phyloP scores from a whole-genome alignment of 2,888 invertebrate species.

The Yponomeuta cagnagella region DNA sequence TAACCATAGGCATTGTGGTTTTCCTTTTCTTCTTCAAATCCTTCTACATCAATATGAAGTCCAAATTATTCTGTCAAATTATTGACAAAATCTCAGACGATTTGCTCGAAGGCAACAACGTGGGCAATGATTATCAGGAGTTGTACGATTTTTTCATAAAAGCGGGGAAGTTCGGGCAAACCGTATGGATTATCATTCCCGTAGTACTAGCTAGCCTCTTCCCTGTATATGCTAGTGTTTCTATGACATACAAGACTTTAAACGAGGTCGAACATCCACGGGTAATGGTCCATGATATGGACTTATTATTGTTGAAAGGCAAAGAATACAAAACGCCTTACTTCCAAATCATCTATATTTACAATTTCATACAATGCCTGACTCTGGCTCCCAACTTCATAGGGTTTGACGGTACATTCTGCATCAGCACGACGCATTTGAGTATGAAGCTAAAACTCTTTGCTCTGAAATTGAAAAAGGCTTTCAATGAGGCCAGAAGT shows the following conservation, averaged over 20 bases:
- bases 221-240: slow-evolving; percentile 41
- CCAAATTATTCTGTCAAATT: slow-evolving; percentile 35
- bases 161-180: slow-evolving; percentile 38
- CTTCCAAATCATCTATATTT: slow-evolving; percentile 47
- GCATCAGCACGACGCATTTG: slow-evolving; percentile 50
- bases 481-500: slow-evolving; percentile 35
- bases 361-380: slow-evolving; percentile 39
- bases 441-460: slow-evolving; percentile 49
- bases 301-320: slow-evolving; percentile 41
- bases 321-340: slow-evolving; percentile 50
- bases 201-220: slow-evolving; percentile 39
- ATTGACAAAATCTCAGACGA: slow-evolving; percentile 43
- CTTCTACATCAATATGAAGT: slow-evolving; percentile 39
- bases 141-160: slow-evolving; percentile 42
- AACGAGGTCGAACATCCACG: slow-evolving; percentile 35
- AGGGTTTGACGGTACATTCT: slow-evolving; percentile 55
- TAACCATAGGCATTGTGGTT: slow-evolving; percentile 40
- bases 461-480: slow-evolving; percentile 35
- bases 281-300: slow-evolving; percentile 54
- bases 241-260: slow-evolving; percentile 39
- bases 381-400: slow-evolving; percentile 41
- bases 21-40: slow-evolving; percentile 50
- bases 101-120: slow-evolving; percentile 39
- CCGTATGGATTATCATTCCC: slow-evolving; percentile 45
- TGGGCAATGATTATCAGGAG: slow-evolving; percentile 40